Percentiles rank a stretch among this genome's conserved stretches.
These are phyloP conservation scores for Danaus plexippus DNA, from an alignment of 1,140 invertebrate genomes.

Conservation along the genomic window DNA sequence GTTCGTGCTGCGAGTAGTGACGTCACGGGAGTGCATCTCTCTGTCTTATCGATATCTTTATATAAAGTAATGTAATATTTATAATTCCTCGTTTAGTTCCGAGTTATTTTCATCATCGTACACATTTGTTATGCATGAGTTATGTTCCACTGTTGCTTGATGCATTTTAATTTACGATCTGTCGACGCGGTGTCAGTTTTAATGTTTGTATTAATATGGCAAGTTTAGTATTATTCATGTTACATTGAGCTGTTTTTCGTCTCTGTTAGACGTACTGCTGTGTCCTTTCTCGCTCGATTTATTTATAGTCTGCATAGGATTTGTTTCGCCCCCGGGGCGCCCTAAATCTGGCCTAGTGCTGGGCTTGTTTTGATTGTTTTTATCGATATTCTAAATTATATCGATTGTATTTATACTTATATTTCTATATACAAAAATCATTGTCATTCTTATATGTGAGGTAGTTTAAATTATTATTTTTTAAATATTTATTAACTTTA, in stretches of 20 bases:
- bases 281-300: slow-evolving; percentile 35
- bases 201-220: slow-evolving; percentile 5
- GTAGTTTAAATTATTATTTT: neutral
- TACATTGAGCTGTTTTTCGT: slow-evolving; percentile 20
- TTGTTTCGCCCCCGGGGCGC: slow-evolving; percentile 50
- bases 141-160: too few relatives aligned
- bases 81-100: neutral
- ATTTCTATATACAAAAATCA: neutral
- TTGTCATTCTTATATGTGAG: neutral
- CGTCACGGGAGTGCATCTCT: slow-evolving; percentile 29
- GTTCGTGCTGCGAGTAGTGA: slow-evolving; percentile 19
- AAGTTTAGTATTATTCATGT: slow-evolving; percentile 5
- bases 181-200: too few relatives aligned
- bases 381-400: slow-evolving; percentile 16
- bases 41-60: slow-evolving; percentile 17
- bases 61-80: neutral
- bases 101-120: too few relatives aligned
- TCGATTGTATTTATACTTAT: slow-evolving; percentile 14
- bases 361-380: slow-evolving; percentile 8
- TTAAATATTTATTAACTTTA: neutral
- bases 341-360: slow-evolving; percentile 51
- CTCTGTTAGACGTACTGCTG: slow-evolving; percentile 28
- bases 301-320: slow-evolving; percentile 55
- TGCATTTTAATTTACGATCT: too few relatives aligned
- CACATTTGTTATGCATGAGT: too few relatives aligned